Base-by-base conservation (phyloP, 2,113 vertebrate species). In the Ammodytes marinus region DNA sequence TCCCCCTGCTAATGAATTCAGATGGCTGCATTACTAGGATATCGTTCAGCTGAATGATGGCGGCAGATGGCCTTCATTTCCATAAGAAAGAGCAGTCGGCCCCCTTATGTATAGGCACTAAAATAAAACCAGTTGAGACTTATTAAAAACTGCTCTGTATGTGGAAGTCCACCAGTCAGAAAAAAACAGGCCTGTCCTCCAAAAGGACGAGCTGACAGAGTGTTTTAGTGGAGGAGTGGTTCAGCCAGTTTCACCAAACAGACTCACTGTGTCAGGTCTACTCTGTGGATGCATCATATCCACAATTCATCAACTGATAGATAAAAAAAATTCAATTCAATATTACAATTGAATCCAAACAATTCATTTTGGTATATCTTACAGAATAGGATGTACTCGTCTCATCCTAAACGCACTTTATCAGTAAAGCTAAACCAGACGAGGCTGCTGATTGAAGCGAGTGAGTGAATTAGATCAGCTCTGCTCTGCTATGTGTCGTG, bases 61-160 rank as follows among this genome's bases (percentile, higher is more conserved):
- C 83, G 78, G 93, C 93, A 94, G 93, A 92, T 92, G 92, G 90
- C 88, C 91, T 93, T 93, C 90, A 93, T 93, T 92, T 94, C 92
- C 93, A 92, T 94, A 92, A 93, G 93, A 93, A 93, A 93, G 92
- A 93, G 91, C 88, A 91, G 88, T 90, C 89, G 89, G 89, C 86
- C 90, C 89, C 91, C 90, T 91, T 93, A 91, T 88, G 84, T 90
- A 92, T 84, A 80, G 80, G 76, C 87, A 85, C 84, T 83, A 89
- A 92, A 92, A 91, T 92, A 90, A 91, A 93, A 93, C 88, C 91
- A 91, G 91, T 90, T 88, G 90, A 91, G 89, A 87, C 87, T 94
- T 92, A 91, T 94, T 92, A 92, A 92, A 92, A 91, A 90, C 78
- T 86, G 86, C 85, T 90, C 88, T 88, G 75, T 68, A 70, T 67